Evolutionary conservation across 2,888 invertebrate genomes (phyloP).

Genomic region (Zaprionus lineosus): DNA sequence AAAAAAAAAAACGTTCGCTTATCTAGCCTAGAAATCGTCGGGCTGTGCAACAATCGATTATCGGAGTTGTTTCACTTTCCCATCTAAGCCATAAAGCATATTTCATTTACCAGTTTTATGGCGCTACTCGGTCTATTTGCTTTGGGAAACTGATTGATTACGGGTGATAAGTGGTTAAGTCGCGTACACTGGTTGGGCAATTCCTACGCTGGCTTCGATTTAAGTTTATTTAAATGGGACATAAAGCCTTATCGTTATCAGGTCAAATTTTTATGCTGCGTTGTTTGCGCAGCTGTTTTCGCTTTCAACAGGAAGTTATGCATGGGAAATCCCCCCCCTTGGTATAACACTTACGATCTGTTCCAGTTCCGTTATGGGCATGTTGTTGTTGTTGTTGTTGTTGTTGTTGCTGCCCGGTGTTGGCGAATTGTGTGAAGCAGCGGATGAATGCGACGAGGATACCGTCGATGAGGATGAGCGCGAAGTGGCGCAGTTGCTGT

Average conservation of each 20-base stretch:
- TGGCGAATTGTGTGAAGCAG: constrained; percentile 79
- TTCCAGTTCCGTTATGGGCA: constrained; percentile 87
- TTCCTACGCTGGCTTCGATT: constrained; percentile 30
- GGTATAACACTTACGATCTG: constrained; percentile 86
- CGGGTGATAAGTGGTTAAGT: constrained; percentile 50
- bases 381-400: constrained; percentile 82
- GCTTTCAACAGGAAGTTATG: constrained; percentile 52
- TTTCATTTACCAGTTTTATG: constrained; percentile 9
- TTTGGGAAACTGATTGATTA: constrained; percentile 61
- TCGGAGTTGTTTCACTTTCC: constrained; percentile 39
- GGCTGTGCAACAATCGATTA: constrained; percentile 35
- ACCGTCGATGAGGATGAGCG: constrained; percentile 83
- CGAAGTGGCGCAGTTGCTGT: constrained; percentile 84
- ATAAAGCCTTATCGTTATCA: constrained; percentile 60
- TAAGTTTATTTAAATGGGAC: constrained; percentile 58
- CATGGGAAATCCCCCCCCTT: background rate
- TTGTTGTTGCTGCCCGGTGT: constrained; percentile 80
- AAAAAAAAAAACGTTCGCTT: constrained; percentile 42
- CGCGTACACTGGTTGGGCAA: constrained; percentile 15
- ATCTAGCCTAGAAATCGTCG: constrained; percentile 42
- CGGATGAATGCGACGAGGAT: constrained; percentile 75
- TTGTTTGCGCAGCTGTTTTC: constrained; percentile 63
- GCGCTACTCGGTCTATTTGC: constrained; percentile 37
- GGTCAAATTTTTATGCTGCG: constrained; percentile 1
- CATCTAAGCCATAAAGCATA: constrained; percentile 8